These are phyloP conservation scores for Dendrolimus kikuchii DNA, from an alignment of 1,140 invertebrate species.

Conservation along the genomic window DNA sequence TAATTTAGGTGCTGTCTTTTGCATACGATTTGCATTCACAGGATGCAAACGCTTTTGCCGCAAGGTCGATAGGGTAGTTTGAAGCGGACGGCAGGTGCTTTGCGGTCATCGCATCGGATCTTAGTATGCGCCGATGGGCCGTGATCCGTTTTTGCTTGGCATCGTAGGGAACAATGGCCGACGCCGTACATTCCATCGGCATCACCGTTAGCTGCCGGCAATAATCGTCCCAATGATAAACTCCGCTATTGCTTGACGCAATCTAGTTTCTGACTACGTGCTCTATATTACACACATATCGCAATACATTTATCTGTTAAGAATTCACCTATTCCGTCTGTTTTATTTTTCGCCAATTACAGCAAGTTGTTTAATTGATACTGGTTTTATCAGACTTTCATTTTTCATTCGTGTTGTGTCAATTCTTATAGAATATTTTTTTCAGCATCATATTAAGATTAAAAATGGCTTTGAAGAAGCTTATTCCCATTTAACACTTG, in stretches of 20 bases:
- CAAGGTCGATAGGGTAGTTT: not conserved
- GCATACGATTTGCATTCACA: not conserved
- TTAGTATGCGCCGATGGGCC: constrained; percentile 42
- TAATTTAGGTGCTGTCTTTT: not conserved
- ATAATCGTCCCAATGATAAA: constrained; percentile 36
- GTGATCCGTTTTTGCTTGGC: constrained; percentile 47
- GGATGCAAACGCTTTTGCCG: not conserved
- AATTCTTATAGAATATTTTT: too few species aligned
- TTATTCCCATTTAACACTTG: too few species aligned
- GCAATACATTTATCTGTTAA: constrained; percentile 16
- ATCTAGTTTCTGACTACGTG: constrained; percentile 5
- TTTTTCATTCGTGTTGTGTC: too few species aligned
- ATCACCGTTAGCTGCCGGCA: constrained; percentile 48
- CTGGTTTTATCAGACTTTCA: too few species aligned
- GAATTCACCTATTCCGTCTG: not conserved
- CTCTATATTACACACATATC: constrained; percentile 18
- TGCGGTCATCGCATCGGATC: constrained; percentile 8
- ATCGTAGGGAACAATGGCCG: constrained; percentile 52
- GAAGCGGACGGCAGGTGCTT: constrained; percentile 9
- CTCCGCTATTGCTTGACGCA: constrained; percentile 16
- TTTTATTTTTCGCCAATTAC: too few species aligned
- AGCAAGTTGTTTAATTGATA: too few species aligned
- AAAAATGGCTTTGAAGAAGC: too few species aligned
- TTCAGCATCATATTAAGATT: too few species aligned
- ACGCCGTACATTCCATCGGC: constrained; percentile 45